Base-by-base conservation (phyloP, 2,113 vertebrate species). In the Ammospiza nelsoni region DNA sequence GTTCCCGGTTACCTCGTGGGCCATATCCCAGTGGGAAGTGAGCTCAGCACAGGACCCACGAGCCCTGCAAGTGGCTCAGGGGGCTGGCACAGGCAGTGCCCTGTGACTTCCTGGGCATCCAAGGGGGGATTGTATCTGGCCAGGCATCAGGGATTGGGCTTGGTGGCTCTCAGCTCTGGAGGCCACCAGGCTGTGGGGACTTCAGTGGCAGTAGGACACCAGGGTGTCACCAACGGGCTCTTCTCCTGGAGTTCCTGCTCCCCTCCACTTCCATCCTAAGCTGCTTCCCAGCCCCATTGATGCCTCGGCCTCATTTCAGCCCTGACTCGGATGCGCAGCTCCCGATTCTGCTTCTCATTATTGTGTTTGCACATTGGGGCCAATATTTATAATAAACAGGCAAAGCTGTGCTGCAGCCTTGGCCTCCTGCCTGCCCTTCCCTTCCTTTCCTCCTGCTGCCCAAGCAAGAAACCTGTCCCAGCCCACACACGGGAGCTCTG, bases 351-450 rank as follows among this genome's bases (percentile, higher is more conserved):
- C 76, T 94, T 94, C n/a, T 89, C 83, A 78, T 96, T 96, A 93
- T 22, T 74, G 69, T 93, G 94, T 94, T 96, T 95, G 84, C 66
- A 54, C 37, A 33, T 67, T 15, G 37, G 83, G 88, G 92, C 93
- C 92, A 89, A 44, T 94, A 90, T 95, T 97, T 96, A 82, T 75
- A 89, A 86, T 52, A 96, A 94, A 94, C 88, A 94, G 77, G 63
- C 78, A 19, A 51, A 93, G 58, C 69, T 52, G 68, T 1, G 48
- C 85, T 93, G 87, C 92, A 94, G 92, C 93, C 94, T 88, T 96
- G 95, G 94, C 93, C 78, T 72, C 33, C 72, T 87, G 84, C 71
- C 76, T 68, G 77, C 76, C 76, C 73, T 87, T 68, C 54, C 54
- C 59, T 81, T 90, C 86, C 58, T 52, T 89, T 94, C 84, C 44